Base-by-base conservation (phyloP, 2,113 vertebrate species). In the Cavia aperea region DNA sequence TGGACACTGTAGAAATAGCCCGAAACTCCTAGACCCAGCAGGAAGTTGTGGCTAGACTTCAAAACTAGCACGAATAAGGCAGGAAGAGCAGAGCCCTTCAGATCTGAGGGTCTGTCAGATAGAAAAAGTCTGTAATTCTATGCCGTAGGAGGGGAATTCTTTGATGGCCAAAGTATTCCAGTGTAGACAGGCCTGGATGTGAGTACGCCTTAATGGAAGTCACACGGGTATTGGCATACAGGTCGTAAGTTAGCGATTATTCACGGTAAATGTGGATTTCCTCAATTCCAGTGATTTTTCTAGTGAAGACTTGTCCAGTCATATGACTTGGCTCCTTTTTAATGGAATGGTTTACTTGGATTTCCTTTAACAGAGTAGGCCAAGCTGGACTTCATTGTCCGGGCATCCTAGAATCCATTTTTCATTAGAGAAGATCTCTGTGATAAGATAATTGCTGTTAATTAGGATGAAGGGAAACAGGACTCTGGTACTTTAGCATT, bases 261-360 rank as follows among this genome's bases (percentile, higher is more conserved):
- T 89, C 62, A 88, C 33, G 62, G 92, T 62, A 93, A 93, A 62
- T 81, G 56, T 75, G 54, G 33, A 89, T 94, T 95, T 96, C 95
- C 92, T 92, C 78, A 88, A n/a, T 96, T 95, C 81, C 31, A 33
- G 85, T 77, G 77, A 49, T 83, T 93, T 94, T 94, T 94, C 96
- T 82, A 93, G 96, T 94, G 85, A 94, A 51, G 92, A 94, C 96
- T 96, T 96, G 96, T 63, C 87, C 77, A 73, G 43, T 49, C n/a
- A 65, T 89, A 95, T 72, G 89, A 89, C 58, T 75, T 96, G 92
- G 92, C 93, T 60, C 63, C n/a, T 65, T 92, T 90, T 89, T 84
- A 90, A 81, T 93, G 62, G 36, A 85, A 65, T 85, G 63, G 70
- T 90, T 94, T 92, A 29, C 86, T 91, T 95, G 62, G 66, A n/a